Evolutionary conservation across 2,113 vertebrate genomes (phyloP).

Genomic region (Phoenicopterus ruber): DNA sequence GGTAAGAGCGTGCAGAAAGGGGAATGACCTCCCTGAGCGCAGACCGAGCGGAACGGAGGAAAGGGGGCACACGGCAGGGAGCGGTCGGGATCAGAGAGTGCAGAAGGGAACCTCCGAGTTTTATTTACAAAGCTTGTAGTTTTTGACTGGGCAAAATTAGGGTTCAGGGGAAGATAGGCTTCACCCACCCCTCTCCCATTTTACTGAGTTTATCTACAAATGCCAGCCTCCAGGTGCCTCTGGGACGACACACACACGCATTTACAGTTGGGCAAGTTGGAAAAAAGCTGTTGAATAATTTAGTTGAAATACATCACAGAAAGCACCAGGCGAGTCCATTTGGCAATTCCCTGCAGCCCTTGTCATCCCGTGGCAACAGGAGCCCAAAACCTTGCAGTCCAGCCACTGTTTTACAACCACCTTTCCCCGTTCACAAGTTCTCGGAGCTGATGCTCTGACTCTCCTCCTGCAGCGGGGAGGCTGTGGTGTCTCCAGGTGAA

Average conservation of each 20-base stretch:
- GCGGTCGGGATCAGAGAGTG: background rate
- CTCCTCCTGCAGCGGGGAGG: constrained; percentile 25
- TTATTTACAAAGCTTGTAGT: background rate
- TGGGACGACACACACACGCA: background rate
- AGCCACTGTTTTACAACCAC: background rate
- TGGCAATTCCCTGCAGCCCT: background rate
- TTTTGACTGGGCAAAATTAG: background rate
- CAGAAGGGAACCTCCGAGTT: background rate
- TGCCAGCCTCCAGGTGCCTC: background rate
- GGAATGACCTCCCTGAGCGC: too few species aligned
- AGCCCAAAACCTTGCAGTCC: background rate
- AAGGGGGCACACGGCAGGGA: background rate
- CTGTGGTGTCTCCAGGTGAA: constrained; percentile 56
- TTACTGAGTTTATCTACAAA: background rate
- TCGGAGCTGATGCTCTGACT: constrained; percentile 31
- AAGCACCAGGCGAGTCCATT: background rate
- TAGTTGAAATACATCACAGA: background rate
- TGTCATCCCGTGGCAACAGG: background rate
- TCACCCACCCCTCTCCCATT: background rate
- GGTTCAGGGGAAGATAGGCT: background rate
- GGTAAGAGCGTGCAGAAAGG: too few species aligned
- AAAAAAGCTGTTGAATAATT: background rate
- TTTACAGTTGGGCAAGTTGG: background rate
- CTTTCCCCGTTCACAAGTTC: constrained; percentile 18
- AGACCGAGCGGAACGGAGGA: background rate